Base-by-base conservation (phyloP, 2,797 vertebrate genomes). In the Artibeus lituratus region DNA sequence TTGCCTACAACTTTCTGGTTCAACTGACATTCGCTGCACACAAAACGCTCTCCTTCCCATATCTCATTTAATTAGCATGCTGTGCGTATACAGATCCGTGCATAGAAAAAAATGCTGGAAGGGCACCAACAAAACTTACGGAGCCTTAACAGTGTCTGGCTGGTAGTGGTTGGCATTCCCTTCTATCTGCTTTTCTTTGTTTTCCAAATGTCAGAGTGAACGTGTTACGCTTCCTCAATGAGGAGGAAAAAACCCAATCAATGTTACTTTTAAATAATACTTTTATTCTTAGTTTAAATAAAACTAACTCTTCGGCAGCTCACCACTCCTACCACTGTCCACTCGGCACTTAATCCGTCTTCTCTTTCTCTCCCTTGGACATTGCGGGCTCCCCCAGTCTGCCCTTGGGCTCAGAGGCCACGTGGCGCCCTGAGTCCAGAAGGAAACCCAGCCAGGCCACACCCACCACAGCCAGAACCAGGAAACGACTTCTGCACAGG, bases 141-240 rank as follows among this genome's bases (percentile, higher is more conserved):
- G 51, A 84, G 74, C 37, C n/a, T 51, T 7, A 44, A 37, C 21
- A 47, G 74, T 35, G 84, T 53, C 72, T 69, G 70, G 19, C 37
- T 67, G 32, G 59, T 32, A 26, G 76, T 29, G 74, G 10, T 0
- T 42, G 51, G 15, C 53, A 18, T 37, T 42, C 73, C 55, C 42
- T 85, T 85, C 85, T 12, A n/a, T 4, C 51, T 86, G 35, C 15
- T 9, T 47, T 65, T 37, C 7, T 49, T 24, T 53, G n/a, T 93
- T 90, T 91, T 74, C 32, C 83, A 70, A 62, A 53, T 55, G 12
- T 84, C 74, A n/a, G 81, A 77, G 72, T 19, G n/a, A 55, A 59
- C 57, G 7, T 1, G 9, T 37, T 72, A 26, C 2, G 37, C 16
- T 72, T 91, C 51, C 62, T 24, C 29, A 72, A 21, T 0, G 8